These are phyloP conservation scores for Steatornis caripensis DNA, from an alignment of 2,113 vertebrate genomes.

Conservation along the genomic window DNA sequence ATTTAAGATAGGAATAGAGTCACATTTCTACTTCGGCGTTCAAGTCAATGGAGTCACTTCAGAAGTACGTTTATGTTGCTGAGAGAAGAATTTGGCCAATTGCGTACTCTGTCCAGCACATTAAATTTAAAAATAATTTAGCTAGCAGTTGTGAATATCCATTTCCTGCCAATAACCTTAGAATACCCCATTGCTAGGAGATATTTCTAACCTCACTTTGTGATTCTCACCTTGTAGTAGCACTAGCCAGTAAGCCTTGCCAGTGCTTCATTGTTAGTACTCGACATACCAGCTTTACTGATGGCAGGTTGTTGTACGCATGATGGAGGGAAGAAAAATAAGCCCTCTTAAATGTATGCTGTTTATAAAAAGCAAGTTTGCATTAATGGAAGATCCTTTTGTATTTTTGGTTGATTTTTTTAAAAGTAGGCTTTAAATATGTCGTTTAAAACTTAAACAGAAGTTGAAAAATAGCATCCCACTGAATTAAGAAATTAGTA, in stretches of 20 bases:
- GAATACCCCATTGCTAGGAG: not conserved
- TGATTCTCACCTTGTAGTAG: not conserved
- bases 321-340: not conserved
- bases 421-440: not conserved
- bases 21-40: conserved; percentile 40
- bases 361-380: not conserved
- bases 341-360: not conserved
- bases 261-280: not conserved
- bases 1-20: conserved; percentile 18
- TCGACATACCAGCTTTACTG: not conserved
- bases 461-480: not conserved
- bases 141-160: not conserved
- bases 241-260: not conserved
- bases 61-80: not conserved
- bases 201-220: not conserved
- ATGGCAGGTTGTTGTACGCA: not conserved
- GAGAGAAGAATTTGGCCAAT: conserved; percentile 9
- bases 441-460: not conserved
- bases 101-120: not conserved
- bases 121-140: conserved; percentile 42
- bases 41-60: conserved; percentile 26
- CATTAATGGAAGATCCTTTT: not conserved
- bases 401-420: not conserved
- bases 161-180: conserved; percentile 24
- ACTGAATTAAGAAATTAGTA: not conserved